Evolutionary conservation across 2,888 invertebrate species (phyloP).

Genomic region (Mongoloraphidia duomilia): DNA sequence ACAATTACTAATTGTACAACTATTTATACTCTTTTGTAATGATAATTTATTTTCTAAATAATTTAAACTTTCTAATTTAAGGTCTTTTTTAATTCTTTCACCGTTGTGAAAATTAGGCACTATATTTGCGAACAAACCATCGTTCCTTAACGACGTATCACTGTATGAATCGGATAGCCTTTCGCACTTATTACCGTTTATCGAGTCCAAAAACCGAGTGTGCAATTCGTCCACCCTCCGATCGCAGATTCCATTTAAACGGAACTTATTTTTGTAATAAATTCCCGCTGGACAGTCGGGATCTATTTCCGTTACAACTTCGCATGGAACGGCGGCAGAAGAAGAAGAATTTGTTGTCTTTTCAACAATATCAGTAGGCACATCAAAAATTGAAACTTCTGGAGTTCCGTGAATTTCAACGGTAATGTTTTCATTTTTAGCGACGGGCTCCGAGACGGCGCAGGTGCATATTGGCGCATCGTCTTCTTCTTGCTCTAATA

Average conservation of each 20-base stretch:
- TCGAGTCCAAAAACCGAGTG: constrained; percentile 23
- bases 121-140: constrained; percentile 26
- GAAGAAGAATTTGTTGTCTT: constrained; percentile 15
- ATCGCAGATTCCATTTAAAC: constrained; percentile 32
- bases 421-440: constrained; percentile 2
- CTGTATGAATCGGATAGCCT: neutral
- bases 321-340: constrained; percentile 11
- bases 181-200: constrained; percentile 25
- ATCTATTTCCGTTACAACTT: constrained; percentile 1
- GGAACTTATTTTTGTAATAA: constrained; percentile 34
- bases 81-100: constrained; percentile 6
- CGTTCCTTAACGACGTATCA: constrained; percentile 13
- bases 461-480: constrained; percentile 24
- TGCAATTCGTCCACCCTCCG: constrained; percentile 35
- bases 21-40: no score
- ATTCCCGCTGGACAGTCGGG: constrained; percentile 37
- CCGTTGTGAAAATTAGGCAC: constrained; percentile 25
- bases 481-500: constrained; percentile 18
- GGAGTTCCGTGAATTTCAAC: constrained; percentile 2
- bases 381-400: constrained; percentile 6
- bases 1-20: constrained; percentile 12
- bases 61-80: constrained; percentile 5
- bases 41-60: constrained; percentile 1
- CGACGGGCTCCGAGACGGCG: constrained; percentile 20
- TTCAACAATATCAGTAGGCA: neutral